phyloP scores from a whole-genome alignment of 2,113 vertebrate species.

The Octodon degus region DNA sequence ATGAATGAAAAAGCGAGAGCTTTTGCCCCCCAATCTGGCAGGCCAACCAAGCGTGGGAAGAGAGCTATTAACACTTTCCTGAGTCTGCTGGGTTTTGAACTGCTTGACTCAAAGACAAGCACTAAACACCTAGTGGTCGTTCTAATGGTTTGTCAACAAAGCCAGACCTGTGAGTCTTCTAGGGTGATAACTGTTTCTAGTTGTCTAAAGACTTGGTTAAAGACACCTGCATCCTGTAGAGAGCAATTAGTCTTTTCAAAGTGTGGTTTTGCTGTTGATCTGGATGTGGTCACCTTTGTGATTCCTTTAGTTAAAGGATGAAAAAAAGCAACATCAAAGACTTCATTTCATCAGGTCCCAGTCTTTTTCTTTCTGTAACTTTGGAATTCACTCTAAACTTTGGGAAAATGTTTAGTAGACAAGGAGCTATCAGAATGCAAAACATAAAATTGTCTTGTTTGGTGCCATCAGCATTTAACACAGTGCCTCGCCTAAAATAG shows the following conservation, averaged over 20 bases:
- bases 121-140: conserved; percentile 75
- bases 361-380: conserved; percentile 12
- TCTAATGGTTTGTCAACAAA: conserved; percentile 75
- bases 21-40: conserved; percentile 59
- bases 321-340: conserved; percentile 45
- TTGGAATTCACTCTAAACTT: not conserved
- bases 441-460: not conserved
- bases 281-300: not conserved
- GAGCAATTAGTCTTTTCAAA: conserved; percentile 55
- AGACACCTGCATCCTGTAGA: conserved; percentile 51
- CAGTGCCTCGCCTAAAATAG: not conserved
- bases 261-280: conserved; percentile 27
- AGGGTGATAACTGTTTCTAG: conserved; percentile 73
- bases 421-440: not conserved
- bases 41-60: conserved; percentile 70
- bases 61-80: conserved; percentile 73
- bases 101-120: conserved; percentile 61
- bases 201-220: conserved; percentile 61
- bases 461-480: not conserved
- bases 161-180: conserved; percentile 39
- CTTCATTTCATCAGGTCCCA: not conserved
- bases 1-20: conserved; percentile 36
- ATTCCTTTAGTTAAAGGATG: conserved; percentile 54
- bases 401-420: not conserved
- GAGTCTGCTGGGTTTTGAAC: conserved; percentile 61